Conservation (phyloP, 2,113 vertebrate species). For the Tragelaphus strepsiceros region DNA sequence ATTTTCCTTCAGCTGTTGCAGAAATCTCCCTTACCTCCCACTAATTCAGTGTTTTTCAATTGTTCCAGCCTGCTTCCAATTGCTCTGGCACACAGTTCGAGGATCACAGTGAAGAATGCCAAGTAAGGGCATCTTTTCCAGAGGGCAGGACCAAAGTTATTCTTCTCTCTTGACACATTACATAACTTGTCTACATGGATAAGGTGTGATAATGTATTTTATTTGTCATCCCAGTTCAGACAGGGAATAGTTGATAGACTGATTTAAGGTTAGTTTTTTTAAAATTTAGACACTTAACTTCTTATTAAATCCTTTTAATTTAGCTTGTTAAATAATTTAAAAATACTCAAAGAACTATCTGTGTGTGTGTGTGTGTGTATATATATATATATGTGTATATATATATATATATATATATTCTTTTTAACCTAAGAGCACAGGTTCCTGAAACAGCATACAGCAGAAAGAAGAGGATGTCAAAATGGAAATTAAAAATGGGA, state of each 20-base stretch:
- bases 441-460: not conserved
- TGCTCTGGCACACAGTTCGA: not conserved
- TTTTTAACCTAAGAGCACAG: not conserved
- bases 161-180: conserved; percentile 13
- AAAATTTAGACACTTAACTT: not conserved
- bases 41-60: conserved; percentile 4
- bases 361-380: not conserved
- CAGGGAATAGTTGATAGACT: not conserved
- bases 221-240: conserved; percentile 4
- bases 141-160: not conserved
- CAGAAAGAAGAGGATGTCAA: not conserved
- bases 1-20: conserved; percentile 46
- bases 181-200: not conserved
- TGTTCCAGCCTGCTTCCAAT: not conserved
- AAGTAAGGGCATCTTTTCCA: conserved; percentile 1
- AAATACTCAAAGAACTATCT: not conserved
- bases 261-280: not conserved
- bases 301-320: not conserved
- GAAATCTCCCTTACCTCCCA: not conserved
- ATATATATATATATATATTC: too few relatives aligned
- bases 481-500: not conserved
- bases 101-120: not conserved
- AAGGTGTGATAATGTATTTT: not conserved
- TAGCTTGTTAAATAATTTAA: not conserved
- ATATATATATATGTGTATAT: not conserved